phyloP scores from a whole-genome alignment of 2,113 vertebrate genomes.

The Hylia prasina region DNA sequence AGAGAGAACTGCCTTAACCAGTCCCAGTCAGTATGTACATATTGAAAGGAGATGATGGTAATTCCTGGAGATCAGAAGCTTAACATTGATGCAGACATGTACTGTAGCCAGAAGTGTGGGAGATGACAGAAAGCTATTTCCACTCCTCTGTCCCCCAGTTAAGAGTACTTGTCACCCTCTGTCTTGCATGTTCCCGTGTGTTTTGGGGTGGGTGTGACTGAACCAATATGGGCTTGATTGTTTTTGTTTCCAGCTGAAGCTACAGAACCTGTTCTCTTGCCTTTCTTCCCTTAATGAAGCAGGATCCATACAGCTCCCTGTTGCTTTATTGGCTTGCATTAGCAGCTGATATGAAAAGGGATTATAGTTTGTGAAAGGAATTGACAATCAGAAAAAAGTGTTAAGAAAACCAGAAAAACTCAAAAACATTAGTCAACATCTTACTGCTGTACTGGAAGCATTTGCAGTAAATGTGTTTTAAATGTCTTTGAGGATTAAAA shows the following conservation, averaged over 20 bases:
- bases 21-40: neutral
- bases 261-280: slow-evolving; percentile 22
- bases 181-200: neutral
- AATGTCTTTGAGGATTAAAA: slow-evolving; percentile 7
- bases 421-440: neutral
- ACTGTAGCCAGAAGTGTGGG: neutral
- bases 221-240: neutral
- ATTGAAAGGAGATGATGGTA: neutral
- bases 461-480: slow-evolving; percentile 27
- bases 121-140: neutral
- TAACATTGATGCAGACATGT: neutral
- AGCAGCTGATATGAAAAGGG: neutral
- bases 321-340: slow-evolving; percentile 13
- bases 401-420: neutral
- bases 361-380: slow-evolving; percentile 13
- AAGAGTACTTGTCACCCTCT: neutral
- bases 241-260: neutral
- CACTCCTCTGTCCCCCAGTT: neutral
- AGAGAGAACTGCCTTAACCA: neutral
- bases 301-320: neutral
- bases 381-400: neutral
- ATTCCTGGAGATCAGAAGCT: neutral
- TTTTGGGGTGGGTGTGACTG: neutral
- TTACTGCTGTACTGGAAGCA: neutral
- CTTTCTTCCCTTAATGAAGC: neutral